Base-by-base conservation (phyloP, 2,113 vertebrate genomes). In the Leucoraja erinaceus region DNA sequence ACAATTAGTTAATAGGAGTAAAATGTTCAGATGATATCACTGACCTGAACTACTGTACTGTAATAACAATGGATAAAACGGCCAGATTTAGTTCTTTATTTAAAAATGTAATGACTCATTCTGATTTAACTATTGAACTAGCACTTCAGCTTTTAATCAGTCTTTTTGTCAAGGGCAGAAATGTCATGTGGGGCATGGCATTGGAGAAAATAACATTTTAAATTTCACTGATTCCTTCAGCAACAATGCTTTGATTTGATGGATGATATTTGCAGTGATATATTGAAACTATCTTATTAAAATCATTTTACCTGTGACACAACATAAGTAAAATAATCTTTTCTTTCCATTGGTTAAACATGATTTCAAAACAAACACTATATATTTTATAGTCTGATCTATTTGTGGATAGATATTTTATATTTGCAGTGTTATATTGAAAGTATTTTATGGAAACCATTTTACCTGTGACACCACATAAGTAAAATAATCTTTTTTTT, bases 1-100 rank as follows among this genome's bases (percentile, higher is more conserved):
- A 93, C 92, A 93, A 78, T 93, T 90, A 84, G 81, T 75, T 79
- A 86, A 93, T 79, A 86, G n/a, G 93, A 86, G 93, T 28, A 84
- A 90, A 54, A 31, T 18, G 47, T 61, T 61, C 78, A 84, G 77
- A 84, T 93, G 38, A 81, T 88, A 86, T 72, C 79, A 86, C 12
- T 93, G 81, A 93, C 79, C 93, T 93, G 47, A 86, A 93, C 68
- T n/a, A 74, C 54, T 93, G 81, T 56, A 59, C 38, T 72, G 79
- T 75, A 74, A 93, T 86, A 91, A 91, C 90, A 72, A 91, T 72
- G 33, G 68, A 72, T 91, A 72, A 91, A 72, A 72, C 11, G 38
- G 63, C 47, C 81, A 86, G 66, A 93, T 93, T 74, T 74, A 88
- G 74, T 88, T 74, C 66, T 93, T 88, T 86, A 93, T 93, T 86